A percentile compares a stretch with the other conserved stretches of the same genome.
phyloP scores from a whole-genome alignment of 2,888 invertebrate genomes.

The Gastrophysa polygoni region DNA sequence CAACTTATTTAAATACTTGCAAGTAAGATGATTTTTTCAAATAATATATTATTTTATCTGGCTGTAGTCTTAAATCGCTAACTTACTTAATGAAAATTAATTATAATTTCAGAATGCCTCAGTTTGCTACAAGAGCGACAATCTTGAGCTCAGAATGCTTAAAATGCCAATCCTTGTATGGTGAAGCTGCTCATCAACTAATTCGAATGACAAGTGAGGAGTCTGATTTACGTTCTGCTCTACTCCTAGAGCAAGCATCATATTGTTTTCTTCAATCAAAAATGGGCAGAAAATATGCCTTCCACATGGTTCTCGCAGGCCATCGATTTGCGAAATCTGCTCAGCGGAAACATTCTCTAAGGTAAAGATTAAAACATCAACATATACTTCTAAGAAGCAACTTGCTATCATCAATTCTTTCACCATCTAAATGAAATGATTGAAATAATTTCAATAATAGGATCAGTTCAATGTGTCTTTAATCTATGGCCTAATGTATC shows the following conservation, averaged over 20 bases:
- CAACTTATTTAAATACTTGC: slow-evolving; percentile 89
- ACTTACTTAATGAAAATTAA: background rate
- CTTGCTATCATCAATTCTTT: no score
- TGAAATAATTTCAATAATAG: no score
- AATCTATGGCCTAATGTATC: no score
- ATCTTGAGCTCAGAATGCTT: slow-evolving; percentile 88
- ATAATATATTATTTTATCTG: slow-evolving; percentile 2
- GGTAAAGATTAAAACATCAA: no score
- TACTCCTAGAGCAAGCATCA: slow-evolving; percentile 93
- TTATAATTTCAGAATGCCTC: slow-evolving; percentile 71
- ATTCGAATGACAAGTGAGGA: slow-evolving; percentile 97
- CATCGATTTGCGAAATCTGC: slow-evolving; percentile 94
- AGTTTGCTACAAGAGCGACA: slow-evolving; percentile 91
- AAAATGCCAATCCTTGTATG: slow-evolving; percentile 75
- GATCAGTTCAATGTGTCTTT: no score
- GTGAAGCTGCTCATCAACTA: slow-evolving; percentile 94
- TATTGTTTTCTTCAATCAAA: slow-evolving; percentile 82
- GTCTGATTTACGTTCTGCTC: slow-evolving; percentile 92
- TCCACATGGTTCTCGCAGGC: slow-evolving; percentile 95
- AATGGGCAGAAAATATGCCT: slow-evolving; percentile 92
- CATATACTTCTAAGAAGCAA: no score
- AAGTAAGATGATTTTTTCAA: slow-evolving; percentile 63
- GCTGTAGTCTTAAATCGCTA: background rate
- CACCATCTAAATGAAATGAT: no score
- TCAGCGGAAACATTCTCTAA: slow-evolving; percentile 88